Conservation (phyloP, 2,113 vertebrate species). For the Tor tambroides region DNA sequence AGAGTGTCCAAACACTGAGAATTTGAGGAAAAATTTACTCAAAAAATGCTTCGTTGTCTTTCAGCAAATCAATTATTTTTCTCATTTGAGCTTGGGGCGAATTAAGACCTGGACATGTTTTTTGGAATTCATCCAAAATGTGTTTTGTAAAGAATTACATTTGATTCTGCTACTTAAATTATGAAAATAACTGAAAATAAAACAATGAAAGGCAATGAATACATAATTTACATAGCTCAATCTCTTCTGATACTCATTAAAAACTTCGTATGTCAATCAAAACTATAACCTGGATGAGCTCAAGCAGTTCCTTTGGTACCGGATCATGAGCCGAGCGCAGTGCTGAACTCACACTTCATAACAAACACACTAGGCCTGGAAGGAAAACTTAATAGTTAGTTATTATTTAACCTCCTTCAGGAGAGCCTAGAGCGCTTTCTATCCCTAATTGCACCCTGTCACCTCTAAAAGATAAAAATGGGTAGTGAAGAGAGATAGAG, state of each 20-base stretch:
- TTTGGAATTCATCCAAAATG: not conserved
- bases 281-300: not conserved
- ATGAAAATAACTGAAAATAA: not conserved
- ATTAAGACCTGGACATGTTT: not conserved
- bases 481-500: constrained; percentile 52
- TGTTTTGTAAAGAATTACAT: not conserved
- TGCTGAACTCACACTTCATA: constrained; percentile 9
- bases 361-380: constrained; percentile 39
- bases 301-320: not conserved
- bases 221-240: not conserved
- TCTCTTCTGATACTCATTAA: not conserved
- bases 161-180: not conserved
- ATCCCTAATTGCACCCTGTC: constrained; percentile 78
- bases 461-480: constrained; percentile 60
- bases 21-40: not conserved
- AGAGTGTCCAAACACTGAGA: not conserved
- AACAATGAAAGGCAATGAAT: not conserved
- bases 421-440: constrained; percentile 64
- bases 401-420: constrained; percentile 74
- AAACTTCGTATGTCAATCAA: not conserved
- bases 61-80: constrained; percentile 9
- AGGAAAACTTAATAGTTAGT: constrained; percentile 63
- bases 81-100: not conserved
- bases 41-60: not conserved
- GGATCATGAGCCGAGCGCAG: not conserved